Percentiles rank a stretch among this genome's conserved stretches.
These are phyloP conservation scores for Corynorhinus townsendii DNA, from an alignment of 2,113 vertebrate genomes.

Conservation along the genomic window DNA sequence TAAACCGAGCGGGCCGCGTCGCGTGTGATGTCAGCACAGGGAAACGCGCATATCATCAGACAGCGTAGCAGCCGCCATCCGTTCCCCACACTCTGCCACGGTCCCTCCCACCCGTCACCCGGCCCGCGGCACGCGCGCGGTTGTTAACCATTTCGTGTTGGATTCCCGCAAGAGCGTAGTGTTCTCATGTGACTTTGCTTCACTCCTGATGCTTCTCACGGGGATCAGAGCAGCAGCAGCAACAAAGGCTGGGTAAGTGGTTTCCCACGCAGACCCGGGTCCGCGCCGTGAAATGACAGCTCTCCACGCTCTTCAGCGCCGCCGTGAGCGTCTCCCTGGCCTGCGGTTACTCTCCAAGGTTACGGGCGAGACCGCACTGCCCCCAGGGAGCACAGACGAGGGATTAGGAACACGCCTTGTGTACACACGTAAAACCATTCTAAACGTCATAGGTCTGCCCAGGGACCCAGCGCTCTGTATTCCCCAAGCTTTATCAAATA, in stretches of 20 bases:
- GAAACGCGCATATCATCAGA: constrained; percentile 46
- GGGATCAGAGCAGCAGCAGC: constrained; percentile 77
- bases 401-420: constrained; percentile 27
- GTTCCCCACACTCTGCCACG: constrained; percentile 28
- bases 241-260: constrained; percentile 77
- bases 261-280: constrained; percentile 73
- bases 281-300: constrained; percentile 56
- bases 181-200: constrained; percentile 77
- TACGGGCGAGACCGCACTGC: constrained; percentile 33
- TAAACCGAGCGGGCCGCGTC: constrained; percentile 29
- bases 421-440: background rate
- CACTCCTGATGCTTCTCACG: constrained; percentile 77
- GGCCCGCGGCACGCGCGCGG: background rate
- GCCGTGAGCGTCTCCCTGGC: constrained; percentile 54
- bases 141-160: constrained; percentile 74
- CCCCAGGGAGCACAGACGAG: constrained; percentile 19
- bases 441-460: background rate
- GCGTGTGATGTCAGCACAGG: constrained; percentile 21
- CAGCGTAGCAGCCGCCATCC: constrained; percentile 56
- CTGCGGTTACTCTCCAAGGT: constrained; percentile 54
- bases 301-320: constrained; percentile 50
- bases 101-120: too few relatives aligned
- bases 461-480: background rate
- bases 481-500: background rate
- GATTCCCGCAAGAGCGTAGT: constrained; percentile 76